Percentiles rank a stretch among this genome's conserved stretches.
Conservation (phyloP, 2,797 vertebrate genomes). For the Zenarchopterus dispar region DNA sequence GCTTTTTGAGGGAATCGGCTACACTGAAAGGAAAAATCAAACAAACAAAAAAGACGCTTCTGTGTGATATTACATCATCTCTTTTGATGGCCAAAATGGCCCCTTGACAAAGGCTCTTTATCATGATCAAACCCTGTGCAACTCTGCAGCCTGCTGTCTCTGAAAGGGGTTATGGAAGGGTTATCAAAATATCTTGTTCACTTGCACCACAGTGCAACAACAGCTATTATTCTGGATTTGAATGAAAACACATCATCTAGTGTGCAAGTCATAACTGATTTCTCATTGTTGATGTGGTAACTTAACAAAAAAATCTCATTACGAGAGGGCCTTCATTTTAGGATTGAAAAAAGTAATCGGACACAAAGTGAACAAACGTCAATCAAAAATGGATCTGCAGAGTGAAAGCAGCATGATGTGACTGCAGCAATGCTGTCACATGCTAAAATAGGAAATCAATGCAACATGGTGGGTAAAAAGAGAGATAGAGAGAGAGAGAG, state of each 20-base stretch:
- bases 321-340: neutral
- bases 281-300: neutral
- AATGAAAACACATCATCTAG: conserved; percentile 2
- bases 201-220: conserved; percentile 12
- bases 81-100: conserved; percentile 68
- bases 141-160: conserved; percentile 52
- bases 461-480: conserved; percentile 15
- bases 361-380: conserved; percentile 2
- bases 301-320: neutral
- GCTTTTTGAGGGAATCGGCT: conserved; percentile 46
- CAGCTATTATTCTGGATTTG: conserved; percentile 1
- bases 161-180: conserved; percentile 46
- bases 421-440: conserved; percentile 1
- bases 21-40: conserved; percentile 43
- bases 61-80: conserved; percentile 71
- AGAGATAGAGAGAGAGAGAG: neutral
- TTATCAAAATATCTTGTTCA: conserved; percentile 40
- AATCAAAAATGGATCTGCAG: neutral
- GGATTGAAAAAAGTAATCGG: neutral
- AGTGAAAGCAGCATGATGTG: conserved; percentile 23
- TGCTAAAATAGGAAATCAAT: conserved; percentile 3
- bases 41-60: conserved; percentile 42
- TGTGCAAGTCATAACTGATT: conserved; percentile 6
- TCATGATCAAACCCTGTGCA: conserved; percentile 41
- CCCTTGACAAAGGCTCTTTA: conserved; percentile 75